Evolutionary conservation across 2,113 vertebrate genomes (phyloP).

Genomic region (Chionis minor): DNA sequence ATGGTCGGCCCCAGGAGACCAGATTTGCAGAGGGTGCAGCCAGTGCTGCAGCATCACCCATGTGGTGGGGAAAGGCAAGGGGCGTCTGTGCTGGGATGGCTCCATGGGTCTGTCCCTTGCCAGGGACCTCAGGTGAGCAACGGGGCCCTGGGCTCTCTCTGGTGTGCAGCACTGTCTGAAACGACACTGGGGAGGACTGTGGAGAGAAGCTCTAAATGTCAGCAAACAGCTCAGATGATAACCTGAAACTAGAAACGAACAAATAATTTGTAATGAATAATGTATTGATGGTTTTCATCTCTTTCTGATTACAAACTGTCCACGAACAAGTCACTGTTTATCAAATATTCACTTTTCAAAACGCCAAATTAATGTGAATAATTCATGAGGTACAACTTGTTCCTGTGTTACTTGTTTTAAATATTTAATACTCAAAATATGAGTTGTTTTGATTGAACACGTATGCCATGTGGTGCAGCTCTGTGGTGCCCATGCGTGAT

Average conservation of each 20-base stretch:
- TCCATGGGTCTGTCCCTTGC: fast-evolving
- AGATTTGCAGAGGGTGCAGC: not conserved
- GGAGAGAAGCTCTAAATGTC: not conserved
- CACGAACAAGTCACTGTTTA: not conserved
- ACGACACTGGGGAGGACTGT: fast-evolving
- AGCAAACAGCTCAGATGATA: not conserved
- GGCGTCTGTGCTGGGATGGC: fast-evolving
- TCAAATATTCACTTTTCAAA: not conserved
- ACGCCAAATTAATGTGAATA: not conserved
- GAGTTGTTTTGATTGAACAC: not conserved
- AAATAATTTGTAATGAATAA: not conserved
- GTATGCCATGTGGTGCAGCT: not conserved
- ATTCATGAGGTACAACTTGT: not conserved
- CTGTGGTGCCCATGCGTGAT: fast-evolving
- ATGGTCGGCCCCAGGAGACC: fast-evolving
- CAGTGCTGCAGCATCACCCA: fast-evolving
- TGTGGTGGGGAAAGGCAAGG: fast-evolving
- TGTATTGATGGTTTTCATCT: not conserved
- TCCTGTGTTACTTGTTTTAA: not conserved
- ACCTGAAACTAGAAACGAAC: not conserved
- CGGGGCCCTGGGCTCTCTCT: fast-evolving
- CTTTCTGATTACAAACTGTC: not conserved
- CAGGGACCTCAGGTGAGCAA: fast-evolving
- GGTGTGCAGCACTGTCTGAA: no score
- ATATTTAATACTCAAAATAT: not conserved